Evolutionary conservation across 2,113 vertebrate species (phyloP), one percentile per base, ranked within the genome.

Genomic region (Tiliqua scincoides): DNA sequence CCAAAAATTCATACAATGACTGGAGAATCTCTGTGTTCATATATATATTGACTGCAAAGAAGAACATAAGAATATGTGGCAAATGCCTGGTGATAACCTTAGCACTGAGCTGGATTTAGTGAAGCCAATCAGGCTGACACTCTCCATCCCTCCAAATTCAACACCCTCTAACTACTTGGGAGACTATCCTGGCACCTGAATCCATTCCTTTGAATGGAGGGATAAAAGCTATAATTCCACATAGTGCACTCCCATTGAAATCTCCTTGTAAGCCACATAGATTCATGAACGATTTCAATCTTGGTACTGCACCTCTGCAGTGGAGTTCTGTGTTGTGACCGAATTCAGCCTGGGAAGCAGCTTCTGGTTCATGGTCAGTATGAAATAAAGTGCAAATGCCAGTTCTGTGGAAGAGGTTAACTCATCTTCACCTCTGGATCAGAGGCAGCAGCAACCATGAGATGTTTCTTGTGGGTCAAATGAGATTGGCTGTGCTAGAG

Each of bases 401-500:
- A 67, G 37, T 80, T 63, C 40, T 40, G 48, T 85, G 63, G 12
- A 0, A 43, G 43, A 35, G 63, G 57, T 87, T 52, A 82, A 57
- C 0, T 0, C 82, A 63, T 62, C 59, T 21, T 4, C 4, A 8
- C 8, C 59, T 25, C 6, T 18, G 1, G 59, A 11, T 32, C 27
- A 48, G 52, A 27, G n/a, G 62, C 63, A 20, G 21, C 3, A 0
- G 5, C 74, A 25, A 6, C 18, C 6, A 8, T 30, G 20, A 35
- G 71, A 6, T 48, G 6, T 57, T 8, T 1, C 62, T 67, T 6
- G 27, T 32, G 63, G 52, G 18, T 65, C 40, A 84, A 63, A 73
- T 72, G 48, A 88, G n/a, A 27, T 84, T 88, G 52, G 82, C 57
- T 4, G 30, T 84, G 43, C 87, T 87, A 40, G 68, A 99, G 23